Evolutionary conservation across 2,797 vertebrate species (phyloP).

Genomic region (Denticeps clupeoides): DNA sequence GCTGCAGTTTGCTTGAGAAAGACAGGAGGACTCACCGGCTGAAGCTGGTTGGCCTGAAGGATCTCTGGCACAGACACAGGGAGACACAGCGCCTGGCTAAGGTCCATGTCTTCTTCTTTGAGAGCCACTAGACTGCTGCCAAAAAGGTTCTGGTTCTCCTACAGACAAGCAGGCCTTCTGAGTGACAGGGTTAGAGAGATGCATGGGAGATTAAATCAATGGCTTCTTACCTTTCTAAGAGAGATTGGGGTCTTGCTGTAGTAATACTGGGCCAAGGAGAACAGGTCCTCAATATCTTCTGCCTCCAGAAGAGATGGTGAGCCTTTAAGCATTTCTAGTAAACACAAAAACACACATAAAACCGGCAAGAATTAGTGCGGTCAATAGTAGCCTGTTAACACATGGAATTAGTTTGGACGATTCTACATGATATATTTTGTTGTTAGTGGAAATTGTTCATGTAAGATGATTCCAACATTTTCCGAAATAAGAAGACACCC

Average conservation of each 20-base stretch:
- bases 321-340: slow-evolving; percentile 75
- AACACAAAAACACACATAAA: slow-evolving; percentile 8
- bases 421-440: not conserved
- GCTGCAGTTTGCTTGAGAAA: not conserved
- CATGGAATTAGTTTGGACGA: not conserved
- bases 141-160: slow-evolving; percentile 96
- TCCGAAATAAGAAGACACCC: too few relatives aligned
- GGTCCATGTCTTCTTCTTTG: slow-evolving; percentile 89
- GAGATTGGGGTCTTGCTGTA: slow-evolving; percentile 92
- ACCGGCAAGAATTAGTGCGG: not conserved
- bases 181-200: too few relatives aligned
- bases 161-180: slow-evolving; percentile 11
- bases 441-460: too few relatives aligned
- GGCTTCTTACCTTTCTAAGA: slow-evolving; percentile 84
- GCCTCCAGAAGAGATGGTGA: slow-evolving; percentile 77
- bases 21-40: slow-evolving; percentile 61
- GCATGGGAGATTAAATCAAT: not conserved
- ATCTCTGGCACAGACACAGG: slow-evolving; percentile 92
- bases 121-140: slow-evolving; percentile 89
- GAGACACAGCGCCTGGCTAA: slow-evolving; percentile 91
- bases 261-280: slow-evolving; percentile 92
- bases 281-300: slow-evolving; percentile 89
- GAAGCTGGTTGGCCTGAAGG: slow-evolving; percentile 92
- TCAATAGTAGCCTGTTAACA: too few relatives aligned
- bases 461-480: too few relatives aligned